A percentile compares a stretch with the other conserved stretches of the same genome.
phyloP scores from a whole-genome alignment of 1,140 invertebrate species.

The Temnothorax longispinosus region DNA sequence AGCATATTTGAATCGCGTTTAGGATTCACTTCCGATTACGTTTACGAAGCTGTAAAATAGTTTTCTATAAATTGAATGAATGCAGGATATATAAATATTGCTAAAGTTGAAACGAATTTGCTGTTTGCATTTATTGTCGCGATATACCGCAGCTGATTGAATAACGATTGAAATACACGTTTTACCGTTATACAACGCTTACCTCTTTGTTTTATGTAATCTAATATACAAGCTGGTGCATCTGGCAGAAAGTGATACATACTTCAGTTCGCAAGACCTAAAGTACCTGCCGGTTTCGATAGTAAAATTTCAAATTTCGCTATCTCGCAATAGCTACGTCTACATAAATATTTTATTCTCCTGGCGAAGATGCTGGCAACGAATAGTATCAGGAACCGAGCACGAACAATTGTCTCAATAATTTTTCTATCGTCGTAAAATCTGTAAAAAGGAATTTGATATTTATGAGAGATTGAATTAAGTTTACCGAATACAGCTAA shows the following conservation, averaged over 20 bases:
- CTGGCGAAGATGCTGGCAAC: conserved; percentile 24
- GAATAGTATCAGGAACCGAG: not conserved
- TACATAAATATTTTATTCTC: conserved; percentile 73
- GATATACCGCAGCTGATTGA: not conserved
- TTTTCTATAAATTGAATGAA: not conserved
- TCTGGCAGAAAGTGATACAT: conserved; percentile 53
- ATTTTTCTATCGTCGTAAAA: not conserved
- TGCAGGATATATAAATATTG: not conserved
- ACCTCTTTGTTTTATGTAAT: conserved; percentile 17
- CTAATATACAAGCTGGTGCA: conserved; percentile 25
- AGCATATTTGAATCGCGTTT: not conserved
- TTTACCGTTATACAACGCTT: not conserved
- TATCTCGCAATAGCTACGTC: conserved; percentile 50
- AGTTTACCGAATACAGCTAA: not conserved
- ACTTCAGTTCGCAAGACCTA: conserved; percentile 31
- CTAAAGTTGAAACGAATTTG: not conserved
- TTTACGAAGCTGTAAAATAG: not conserved
- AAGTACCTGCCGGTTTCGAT: conserved; percentile 26
- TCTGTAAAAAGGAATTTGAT: not conserved
- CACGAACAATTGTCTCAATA: not conserved
- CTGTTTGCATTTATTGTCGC: not conserved
- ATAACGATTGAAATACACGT: conserved; percentile 6
- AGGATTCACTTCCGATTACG: not conserved
- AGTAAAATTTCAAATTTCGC: conserved; percentile 73
- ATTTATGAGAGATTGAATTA: not conserved